Conservation (phyloP, 2,888 invertebrate species). For the Sarcophaga rosellei region DNA sequence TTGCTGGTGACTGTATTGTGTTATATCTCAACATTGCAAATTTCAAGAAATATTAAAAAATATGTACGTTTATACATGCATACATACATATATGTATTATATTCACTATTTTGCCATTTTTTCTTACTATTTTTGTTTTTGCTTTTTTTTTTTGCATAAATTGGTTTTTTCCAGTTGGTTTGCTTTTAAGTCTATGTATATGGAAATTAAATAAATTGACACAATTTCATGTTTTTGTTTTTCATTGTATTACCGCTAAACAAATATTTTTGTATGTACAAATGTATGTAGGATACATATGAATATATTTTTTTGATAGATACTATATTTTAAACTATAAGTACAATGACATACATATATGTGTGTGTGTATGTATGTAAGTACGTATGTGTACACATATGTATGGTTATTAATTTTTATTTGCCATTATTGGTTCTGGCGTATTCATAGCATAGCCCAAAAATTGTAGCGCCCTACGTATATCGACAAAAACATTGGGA, state of each 20-base stretch:
- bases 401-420: constrained; percentile 49
- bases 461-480: constrained; percentile 88
- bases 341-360: too few species aligned
- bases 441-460: constrained; percentile 88
- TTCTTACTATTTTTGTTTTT: neutral
- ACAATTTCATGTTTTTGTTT: neutral
- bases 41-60: too few species aligned
- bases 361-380: neutral
- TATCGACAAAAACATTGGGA: constrained; percentile 89
- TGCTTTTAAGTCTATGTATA: constrained; percentile 13
- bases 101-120: neutral
- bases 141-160: neutral
- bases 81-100: neutral
- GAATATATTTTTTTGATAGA: neutral
- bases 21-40: too few species aligned
- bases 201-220: neutral
- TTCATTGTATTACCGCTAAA: neutral
- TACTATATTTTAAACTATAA: too few species aligned
- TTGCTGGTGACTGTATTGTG: too few species aligned
- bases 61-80: neutral
- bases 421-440: constrained; percentile 83
- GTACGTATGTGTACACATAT: neutral
- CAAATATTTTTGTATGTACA: neutral
- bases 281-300: neutral
- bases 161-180: neutral